A percentile compares a stretch with the other conserved stretches of the same genome.
These are phyloP conservation scores for Mobula birostris DNA, from an alignment of 2,113 vertebrate genomes.

Conservation along the genomic window DNA sequence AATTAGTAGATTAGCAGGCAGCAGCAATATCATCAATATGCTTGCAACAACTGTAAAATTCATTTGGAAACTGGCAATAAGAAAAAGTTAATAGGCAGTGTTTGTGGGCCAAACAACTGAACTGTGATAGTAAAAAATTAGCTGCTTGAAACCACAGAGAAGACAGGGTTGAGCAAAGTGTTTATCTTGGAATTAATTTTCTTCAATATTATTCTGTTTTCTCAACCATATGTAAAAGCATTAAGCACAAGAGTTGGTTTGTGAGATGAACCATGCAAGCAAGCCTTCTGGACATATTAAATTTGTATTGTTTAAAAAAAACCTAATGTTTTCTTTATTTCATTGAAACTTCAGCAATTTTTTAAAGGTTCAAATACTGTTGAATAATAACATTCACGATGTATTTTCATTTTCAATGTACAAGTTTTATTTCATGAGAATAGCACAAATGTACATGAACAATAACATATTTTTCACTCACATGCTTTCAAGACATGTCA, in stretches of 20 bases:
- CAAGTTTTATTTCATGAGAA: not conserved
- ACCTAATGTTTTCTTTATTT: not conserved
- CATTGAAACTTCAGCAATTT: not conserved
- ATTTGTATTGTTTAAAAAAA: slow-evolving; percentile 2
- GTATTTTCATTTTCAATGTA: not conserved
- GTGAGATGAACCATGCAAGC: not conserved
- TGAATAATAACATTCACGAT: not conserved
- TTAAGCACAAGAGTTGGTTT: not conserved
- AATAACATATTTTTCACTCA: not conserved
- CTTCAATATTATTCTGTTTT: slow-evolving; percentile 17
- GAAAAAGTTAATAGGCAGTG: not conserved
- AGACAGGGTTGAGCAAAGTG: slow-evolving; percentile 15
- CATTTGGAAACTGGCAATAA: slow-evolving; percentile 25
- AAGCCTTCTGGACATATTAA: not conserved
- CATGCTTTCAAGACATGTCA: not conserved
- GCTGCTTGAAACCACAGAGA: not conserved
- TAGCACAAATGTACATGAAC: not conserved
- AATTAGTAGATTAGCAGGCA: not conserved
- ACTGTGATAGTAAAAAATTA: slow-evolving; percentile 22
- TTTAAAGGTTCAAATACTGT: not conserved
- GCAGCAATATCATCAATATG: slow-evolving; percentile 8
- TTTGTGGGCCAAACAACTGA: slow-evolving; percentile 16
- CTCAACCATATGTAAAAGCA: slow-evolving; percentile 18
- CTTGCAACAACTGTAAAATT: slow-evolving; percentile 21
- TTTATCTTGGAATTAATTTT: slow-evolving; percentile 31